Conservation (phyloP, 1,140 invertebrate species). For the Formica exsecta region DNA sequence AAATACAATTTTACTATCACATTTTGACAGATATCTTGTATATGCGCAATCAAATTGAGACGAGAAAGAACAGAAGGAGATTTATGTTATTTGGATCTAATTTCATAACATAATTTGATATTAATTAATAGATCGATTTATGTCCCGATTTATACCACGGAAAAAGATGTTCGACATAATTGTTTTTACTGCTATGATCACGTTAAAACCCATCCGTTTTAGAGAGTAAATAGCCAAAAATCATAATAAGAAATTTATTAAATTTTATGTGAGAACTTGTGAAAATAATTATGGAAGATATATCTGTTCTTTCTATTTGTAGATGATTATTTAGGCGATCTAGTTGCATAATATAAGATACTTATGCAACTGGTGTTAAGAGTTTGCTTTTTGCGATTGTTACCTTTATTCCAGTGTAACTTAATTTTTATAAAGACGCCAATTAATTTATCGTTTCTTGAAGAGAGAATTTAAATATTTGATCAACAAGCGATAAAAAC, state of each 20-base stretch:
- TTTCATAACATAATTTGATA: too few relatives aligned
- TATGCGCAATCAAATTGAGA: not conserved
- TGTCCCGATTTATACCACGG: not conserved
- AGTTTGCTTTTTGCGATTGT: constrained; percentile 34
- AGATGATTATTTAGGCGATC: not conserved
- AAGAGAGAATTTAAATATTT: not conserved
- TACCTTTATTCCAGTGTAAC: not conserved
- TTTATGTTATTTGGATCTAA: constrained; percentile 12
- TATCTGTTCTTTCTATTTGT: not conserved
- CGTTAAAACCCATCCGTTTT: constrained; percentile 45
- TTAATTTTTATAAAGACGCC: not conserved
- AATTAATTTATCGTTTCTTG: not conserved
- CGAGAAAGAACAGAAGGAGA: not conserved
- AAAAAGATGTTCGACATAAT: not conserved
- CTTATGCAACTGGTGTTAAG: constrained; percentile 39
- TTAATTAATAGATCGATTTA: not conserved
- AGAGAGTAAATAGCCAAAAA: constrained; percentile 20
- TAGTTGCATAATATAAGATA: constrained; percentile 40
- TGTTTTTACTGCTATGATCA: constrained; percentile 28
- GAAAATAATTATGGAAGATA: not conserved
- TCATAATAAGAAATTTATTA: not conserved
- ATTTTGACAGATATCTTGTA: constrained; percentile 4
- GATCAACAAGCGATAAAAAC: not conserved
- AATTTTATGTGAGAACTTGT: constrained; percentile 30
- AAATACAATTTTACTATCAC: not conserved